Conservation (phyloP, 2,113 vertebrate genomes). For the Neodon shergylaensis region DNA sequence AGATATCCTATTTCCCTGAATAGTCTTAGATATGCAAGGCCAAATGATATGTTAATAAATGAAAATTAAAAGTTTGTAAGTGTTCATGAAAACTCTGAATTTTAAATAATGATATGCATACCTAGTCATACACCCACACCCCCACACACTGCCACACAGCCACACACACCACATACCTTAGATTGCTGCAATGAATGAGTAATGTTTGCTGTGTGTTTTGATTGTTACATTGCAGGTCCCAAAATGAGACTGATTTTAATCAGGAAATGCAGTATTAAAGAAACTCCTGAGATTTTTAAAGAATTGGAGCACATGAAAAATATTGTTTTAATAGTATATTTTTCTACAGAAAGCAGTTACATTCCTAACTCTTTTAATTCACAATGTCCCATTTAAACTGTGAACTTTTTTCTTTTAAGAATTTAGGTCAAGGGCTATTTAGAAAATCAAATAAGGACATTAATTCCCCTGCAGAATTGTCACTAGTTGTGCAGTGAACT, state of each 20-base stretch:
- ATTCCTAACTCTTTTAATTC: not conserved
- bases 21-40: not conserved
- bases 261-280: not conserved
- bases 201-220: not conserved
- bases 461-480: conserved; percentile 61
- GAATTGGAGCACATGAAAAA: not conserved
- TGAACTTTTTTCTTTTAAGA: conserved; percentile 26
- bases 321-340: not conserved
- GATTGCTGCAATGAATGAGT: not conserved
- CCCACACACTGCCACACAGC: not conserved
- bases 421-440: conserved; percentile 70
- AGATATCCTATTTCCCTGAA: not conserved
- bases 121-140: accelerated
- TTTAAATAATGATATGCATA: not conserved
- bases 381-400: conserved; percentile 55
- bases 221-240: not conserved
- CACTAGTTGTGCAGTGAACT: conserved; percentile 64
- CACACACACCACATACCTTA: not conserved
- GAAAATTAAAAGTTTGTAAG: not conserved
- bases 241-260: conserved; percentile 32
- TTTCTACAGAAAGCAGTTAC: not conserved
- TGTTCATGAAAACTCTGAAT: not conserved
- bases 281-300: conserved; percentile 5
- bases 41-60: not conserved
- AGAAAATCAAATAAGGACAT: conserved; percentile 62